Evolutionary conservation across 2,797 vertebrate species (phyloP), one percentile per base, ranked within the genome.

Genomic region (Macropodus opercularis): DNA sequence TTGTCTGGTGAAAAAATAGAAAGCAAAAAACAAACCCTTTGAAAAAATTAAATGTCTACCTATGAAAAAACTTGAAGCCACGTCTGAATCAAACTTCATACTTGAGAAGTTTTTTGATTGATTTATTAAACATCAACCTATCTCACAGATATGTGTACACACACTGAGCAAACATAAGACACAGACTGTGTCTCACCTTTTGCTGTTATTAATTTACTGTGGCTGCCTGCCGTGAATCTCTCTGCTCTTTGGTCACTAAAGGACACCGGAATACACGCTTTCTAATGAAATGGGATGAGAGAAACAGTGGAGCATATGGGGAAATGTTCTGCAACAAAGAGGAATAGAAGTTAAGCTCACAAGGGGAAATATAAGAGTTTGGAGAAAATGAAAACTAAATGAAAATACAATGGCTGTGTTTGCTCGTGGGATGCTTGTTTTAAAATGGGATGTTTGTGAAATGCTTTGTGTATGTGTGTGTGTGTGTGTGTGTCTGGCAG

Each of bases 311-410:
- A 79, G 57, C 85, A 86, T 83, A 80, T 80, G 85, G 82, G 36
- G 52, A 3, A 58, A 85, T 69, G 75, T 80, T 81, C 49, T 71
- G 54, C n/a, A 4, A 31, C 69, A 54, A 63, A 75, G 65, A 57
- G 67, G 53, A 61, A 72, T 58, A 69, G 61, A 80, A 57, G 73
- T 66, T 63, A 8, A 78, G 85, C 85, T 86, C 82, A 87, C 48
- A 58, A 12, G 47, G 64, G 56, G 77, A 75, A 84, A 82, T 65
- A 71, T 79, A 83, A 80, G 75, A 87, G 84, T 87, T 84, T 69
- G 65, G 72, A 84, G 75, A 80, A 90, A 86, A 88, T 90, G 69
- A 88, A 84, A 85, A 85, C 62, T 71, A 84, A 85, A 90, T 82
- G 83, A 88, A 89, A 89, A 90, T 64, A 89, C 82, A 88, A 84